Evolutionary conservation across 2,113 vertebrate species (phyloP), one percentile per base, ranked within the genome.

Genomic region (Xiphophorus maculatus): DNA sequence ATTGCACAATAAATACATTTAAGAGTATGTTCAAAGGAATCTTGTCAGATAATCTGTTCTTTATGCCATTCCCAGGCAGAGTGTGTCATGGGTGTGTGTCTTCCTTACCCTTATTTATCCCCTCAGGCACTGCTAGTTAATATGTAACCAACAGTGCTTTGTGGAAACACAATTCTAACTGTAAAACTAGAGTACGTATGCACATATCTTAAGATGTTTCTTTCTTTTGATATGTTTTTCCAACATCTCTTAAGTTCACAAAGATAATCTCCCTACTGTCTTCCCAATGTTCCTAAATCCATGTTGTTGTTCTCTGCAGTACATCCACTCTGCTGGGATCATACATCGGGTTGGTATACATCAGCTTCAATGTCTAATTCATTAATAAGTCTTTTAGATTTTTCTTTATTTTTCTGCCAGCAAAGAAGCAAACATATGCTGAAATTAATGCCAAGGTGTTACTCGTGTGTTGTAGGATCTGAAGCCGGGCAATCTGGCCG

Each of bases 251-350:
- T 7, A 48, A 17, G 44, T 48, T 37, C 35, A 12, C 35, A 48
- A 48, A 48, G 4, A 48, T 19, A 48, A 19, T 48, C 17, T 48
- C 10, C 65, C 4, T 32, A 14, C 3, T 48, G 44, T 48, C 44
- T 48, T 51, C 60, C 8, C 8, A 32, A 69, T 65, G 19, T 67
- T n/a, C 54, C 54, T 64, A 63, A 44, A 72, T 58, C 14, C 42
- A 1, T 69, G 10, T 74, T 89, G 44, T 69, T 35, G 4, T 58
- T 73, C 63, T 84, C 80, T 75, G 37, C 85, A 95, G 95, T 95
- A 95, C 33, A 95, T 95, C 76, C 95, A 95, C 76, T 95, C 95
- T 73, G 94, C 95, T 71, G 95, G 95, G 35, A 95, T 95, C 81
- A 90, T 95, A 74, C 95, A 95, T 83, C 93, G 95, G 93, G 95